Evolutionary conservation across 2,797 vertebrate genomes (phyloP), one percentile per base, ranked within the genome.

Genomic region (Numenius phaeopus): DNA sequence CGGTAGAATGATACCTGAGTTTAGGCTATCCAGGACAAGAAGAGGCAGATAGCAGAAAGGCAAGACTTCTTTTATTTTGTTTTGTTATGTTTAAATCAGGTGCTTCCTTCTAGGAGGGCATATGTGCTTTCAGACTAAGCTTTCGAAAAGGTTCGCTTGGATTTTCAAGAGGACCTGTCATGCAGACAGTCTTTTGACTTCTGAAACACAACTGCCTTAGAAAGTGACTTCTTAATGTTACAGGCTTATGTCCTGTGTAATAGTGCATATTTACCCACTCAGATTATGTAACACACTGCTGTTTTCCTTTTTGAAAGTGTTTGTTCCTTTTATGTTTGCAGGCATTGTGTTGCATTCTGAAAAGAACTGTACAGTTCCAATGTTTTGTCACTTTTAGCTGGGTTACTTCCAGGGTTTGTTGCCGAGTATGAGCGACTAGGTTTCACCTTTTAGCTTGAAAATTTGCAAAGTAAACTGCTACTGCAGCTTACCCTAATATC

Each of bases 371-470:
- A 37, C 1, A 2, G 73, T 94, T 93, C 32, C 44, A 69, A 0
- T 47, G 14, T 73, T 75, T 66, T 80, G 46, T 61, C 32, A 57
- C 21, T 89, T 94, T 8, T 75, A 58, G 50, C 52, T 59, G 37
- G 15, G 7, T 64, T 85, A 27, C 22, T 61, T 77, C 22, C 20
- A 62, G 65, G 30, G 32, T 80, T 90, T 73, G 30, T 87, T 77
- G 52, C 29, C 32, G 62, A 76, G 18, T 73, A 22, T 9, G 27
- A 81, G 17, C 3, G 3, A 30, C 67, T 29, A 57, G 15, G 18
- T 84, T 93, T 93, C 44, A 70, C 73, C 47, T 94, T 82, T 71
- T 80, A 85, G 44, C 47, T 80, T 89, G 92, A 83, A 80, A 87
- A 70, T 75, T 61, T 55, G 49, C 14, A 12, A 73, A 88, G 26